Conservation (phyloP, 2,888 invertebrate species). For the Drosophila setosimentum region DNA sequence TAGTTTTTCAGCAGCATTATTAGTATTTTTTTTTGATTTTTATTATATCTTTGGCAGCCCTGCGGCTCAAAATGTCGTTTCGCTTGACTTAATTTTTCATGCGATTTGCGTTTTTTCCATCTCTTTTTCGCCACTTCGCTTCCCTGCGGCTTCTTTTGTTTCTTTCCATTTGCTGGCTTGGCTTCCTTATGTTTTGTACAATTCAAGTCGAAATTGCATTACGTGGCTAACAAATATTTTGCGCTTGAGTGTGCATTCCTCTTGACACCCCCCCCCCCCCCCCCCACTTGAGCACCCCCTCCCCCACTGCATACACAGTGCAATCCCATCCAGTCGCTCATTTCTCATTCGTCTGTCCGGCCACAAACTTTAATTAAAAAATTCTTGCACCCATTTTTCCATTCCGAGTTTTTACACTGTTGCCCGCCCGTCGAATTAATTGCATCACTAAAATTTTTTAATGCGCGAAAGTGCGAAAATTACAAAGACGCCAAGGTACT, state of each 20-base stretch:
- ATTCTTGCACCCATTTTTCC: conserved; percentile 73
- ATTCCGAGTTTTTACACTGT: conserved; percentile 17
- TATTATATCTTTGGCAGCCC: conserved; percentile 26
- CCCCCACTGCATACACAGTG: neutral
- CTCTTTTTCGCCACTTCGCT: conserved; percentile 2
- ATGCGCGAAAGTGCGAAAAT: conserved; percentile 79
- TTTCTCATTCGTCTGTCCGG: conserved; percentile 76
- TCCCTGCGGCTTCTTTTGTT: conserved; percentile 10
- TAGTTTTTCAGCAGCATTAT: conserved; percentile 55
- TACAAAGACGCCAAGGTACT: conserved; percentile 58
- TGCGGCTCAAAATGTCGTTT: conserved; percentile 48
- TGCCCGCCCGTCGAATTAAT: conserved; percentile 65
- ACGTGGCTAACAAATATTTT: conserved; percentile 66
- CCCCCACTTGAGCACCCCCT: neutral
- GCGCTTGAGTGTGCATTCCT: conserved; percentile 59
- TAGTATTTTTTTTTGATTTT: neutral
- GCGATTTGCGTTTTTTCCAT: conserved; percentile 55
- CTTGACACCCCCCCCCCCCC: conserved; percentile 1
- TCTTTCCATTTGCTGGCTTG: conserved; percentile 15
- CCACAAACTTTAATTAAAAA: conserved; percentile 77
- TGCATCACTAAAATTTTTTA: conserved; percentile 76
- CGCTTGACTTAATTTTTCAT: conserved; percentile 71
- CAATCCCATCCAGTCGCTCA: conserved; percentile 37
- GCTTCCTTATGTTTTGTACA: conserved; percentile 55
- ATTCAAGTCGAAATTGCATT: conserved; percentile 70